phyloP scores from a whole-genome alignment of 2,113 vertebrate species.

The Sturnira hondurensis region DNA sequence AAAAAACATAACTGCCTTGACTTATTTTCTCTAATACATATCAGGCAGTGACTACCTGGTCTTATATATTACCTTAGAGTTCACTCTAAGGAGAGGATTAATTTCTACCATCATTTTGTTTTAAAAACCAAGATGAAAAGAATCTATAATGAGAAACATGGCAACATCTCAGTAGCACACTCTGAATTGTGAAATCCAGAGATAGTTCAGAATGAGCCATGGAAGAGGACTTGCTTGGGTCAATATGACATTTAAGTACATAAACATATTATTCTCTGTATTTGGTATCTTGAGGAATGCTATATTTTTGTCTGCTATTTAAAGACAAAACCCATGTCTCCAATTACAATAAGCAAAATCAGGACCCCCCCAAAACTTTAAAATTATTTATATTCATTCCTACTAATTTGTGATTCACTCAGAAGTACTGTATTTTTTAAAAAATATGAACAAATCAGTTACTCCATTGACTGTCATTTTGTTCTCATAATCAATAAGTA shows the following conservation, averaged over 20 bases:
- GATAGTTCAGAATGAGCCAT: background rate
- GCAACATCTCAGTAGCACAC: background rate
- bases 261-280: slow-evolving; percentile 8
- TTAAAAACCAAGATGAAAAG: slow-evolving; percentile 32
- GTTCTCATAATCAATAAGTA: slow-evolving; percentile 53
- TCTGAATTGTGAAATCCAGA: slow-evolving; percentile 30
- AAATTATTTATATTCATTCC: background rate
- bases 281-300: background rate
- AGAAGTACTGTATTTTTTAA: background rate
- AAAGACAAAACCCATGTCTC: background rate
- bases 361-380: background rate
- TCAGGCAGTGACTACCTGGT: slow-evolving; percentile 12
- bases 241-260: background rate
- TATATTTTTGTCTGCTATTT: background rate
- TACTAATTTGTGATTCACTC: background rate
- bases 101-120: slow-evolving; percentile 42
- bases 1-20: slow-evolving; percentile 22
- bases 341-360: background rate
- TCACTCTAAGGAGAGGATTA: background rate
- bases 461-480: background rate
- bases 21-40: slow-evolving; percentile 34
- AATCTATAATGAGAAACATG: slow-evolving; percentile 13
- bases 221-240: background rate
- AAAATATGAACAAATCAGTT: background rate
- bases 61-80: background rate